Evolutionary conservation across 2,888 invertebrate species (phyloP).

Genomic region (Cryptocephalus primarius): DNA sequence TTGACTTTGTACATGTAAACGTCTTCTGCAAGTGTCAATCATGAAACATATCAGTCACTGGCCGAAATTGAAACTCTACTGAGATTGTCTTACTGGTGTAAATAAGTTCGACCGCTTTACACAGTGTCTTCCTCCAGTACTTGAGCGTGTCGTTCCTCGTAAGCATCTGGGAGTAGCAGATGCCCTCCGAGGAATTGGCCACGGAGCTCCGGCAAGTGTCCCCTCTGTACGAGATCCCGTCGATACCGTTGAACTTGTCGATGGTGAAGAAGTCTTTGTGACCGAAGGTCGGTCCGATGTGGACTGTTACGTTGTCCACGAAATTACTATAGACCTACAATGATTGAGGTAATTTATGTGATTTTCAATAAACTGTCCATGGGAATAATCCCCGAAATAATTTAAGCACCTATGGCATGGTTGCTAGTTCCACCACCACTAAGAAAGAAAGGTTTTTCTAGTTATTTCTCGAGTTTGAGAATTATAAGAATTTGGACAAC

Average conservation of each 20-base stretch:
- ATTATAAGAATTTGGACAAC: too few species aligned
- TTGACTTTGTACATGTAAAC: conserved; percentile 37
- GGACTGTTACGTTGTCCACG: conserved; percentile 50
- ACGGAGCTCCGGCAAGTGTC: conserved; percentile 48
- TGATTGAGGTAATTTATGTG: too few species aligned
- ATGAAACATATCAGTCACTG: too few species aligned
- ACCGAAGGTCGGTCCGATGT: conserved; percentile 47
- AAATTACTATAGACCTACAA: conserved; percentile 52
- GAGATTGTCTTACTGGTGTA: conserved; percentile 40
- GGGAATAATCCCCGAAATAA: too few species aligned
- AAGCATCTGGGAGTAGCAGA: conserved; percentile 46
- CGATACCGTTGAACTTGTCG: conserved; percentile 45
- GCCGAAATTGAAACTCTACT: not conserved
- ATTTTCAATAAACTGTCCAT: too few species aligned
- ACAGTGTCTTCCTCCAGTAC: conserved; percentile 59
- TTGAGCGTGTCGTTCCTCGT: conserved; percentile 44
- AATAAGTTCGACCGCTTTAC: conserved; percentile 48
- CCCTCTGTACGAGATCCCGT: conserved; percentile 45
- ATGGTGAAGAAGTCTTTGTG: conserved; percentile 51
- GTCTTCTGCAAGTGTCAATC: conserved; percentile 21
- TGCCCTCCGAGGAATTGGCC: conserved; percentile 55
- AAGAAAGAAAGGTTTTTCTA: too few species aligned
- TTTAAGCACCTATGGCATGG: too few species aligned
- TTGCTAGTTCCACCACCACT: too few species aligned
- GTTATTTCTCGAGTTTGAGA: too few species aligned